phyloP scores from a whole-genome alignment of 2,888 invertebrate genomes.

The Synanthedon myopaeformis region DNA sequence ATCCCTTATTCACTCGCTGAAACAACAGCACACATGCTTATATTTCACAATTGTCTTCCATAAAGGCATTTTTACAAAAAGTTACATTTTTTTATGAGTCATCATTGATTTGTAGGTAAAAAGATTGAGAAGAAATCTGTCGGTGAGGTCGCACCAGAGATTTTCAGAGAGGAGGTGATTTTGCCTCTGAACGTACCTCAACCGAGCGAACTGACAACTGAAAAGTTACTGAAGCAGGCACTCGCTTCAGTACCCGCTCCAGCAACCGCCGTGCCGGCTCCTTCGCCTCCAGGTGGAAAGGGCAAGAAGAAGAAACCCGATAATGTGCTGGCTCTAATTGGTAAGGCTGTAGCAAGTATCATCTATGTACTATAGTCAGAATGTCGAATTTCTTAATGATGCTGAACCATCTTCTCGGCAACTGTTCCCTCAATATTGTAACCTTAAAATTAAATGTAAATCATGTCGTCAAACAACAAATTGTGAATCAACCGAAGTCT shows the following conservation, averaged over 20 bases:
- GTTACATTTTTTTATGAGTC: too few relatives aligned
- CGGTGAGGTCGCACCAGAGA: constrained; percentile 22
- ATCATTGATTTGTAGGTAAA: constrained; percentile 24
- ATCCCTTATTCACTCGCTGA: too few relatives aligned
- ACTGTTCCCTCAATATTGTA: too few relatives aligned
- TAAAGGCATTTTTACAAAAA: too few relatives aligned
- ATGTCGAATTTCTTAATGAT: background rate
- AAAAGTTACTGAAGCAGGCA: constrained; percentile 52
- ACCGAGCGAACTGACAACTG: constrained; percentile 56
- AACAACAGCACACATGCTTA: too few relatives aligned
- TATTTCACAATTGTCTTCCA: too few relatives aligned
- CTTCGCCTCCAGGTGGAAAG: constrained; percentile 35
- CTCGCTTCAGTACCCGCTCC: constrained; percentile 18
- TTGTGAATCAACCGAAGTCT: too few relatives aligned
- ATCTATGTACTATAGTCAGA: background rate
- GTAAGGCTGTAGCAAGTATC: constrained; percentile 21
- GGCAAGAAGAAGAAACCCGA: constrained; percentile 57
- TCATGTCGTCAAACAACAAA: too few relatives aligned
- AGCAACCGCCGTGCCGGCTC: constrained; percentile 10
- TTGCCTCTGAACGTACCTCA: constrained; percentile 51
- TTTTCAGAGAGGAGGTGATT: constrained; percentile 37
- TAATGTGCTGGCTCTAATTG: constrained; percentile 52
- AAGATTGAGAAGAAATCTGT: constrained; percentile 41
- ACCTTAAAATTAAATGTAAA: too few relatives aligned
- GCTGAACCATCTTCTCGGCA: background rate